Evolutionary conservation across 1,140 invertebrate genomes (phyloP).

Genomic region (Trachelipus rathkii): DNA sequence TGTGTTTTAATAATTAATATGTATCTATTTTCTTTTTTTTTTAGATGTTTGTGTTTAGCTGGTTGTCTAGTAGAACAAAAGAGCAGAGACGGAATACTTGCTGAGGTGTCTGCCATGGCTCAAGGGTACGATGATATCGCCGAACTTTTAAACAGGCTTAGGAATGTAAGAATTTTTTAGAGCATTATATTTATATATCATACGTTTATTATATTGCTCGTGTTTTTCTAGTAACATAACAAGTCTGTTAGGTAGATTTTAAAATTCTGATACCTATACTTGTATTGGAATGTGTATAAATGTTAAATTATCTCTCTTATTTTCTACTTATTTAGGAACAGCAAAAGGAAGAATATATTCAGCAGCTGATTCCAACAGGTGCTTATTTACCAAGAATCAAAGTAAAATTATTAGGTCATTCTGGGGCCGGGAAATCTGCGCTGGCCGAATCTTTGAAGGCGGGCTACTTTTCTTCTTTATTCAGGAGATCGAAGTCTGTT

Average conservation of each 20-base stretch:
- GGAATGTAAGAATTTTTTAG: conserved; percentile 57
- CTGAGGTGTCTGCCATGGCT: conserved; percentile 75
- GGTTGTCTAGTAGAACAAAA: conserved; percentile 65
- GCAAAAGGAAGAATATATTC: conserved; percentile 60
- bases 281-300: no score
- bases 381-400: conserved; percentile 66
- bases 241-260: no score
- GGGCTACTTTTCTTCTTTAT: conserved; percentile 63
- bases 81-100: conserved; percentile 68
- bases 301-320: no score
- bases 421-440: conserved; percentile 70
- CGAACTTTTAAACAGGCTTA: conserved; percentile 65
- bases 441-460: conserved; percentile 68
- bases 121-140: conserved; percentile 71
- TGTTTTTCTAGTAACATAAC: no score
- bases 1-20: no score
- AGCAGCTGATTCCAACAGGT: conserved; percentile 64
- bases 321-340: conserved; percentile 51
- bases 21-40: no score
- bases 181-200: no score
- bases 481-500: conserved; percentile 53
- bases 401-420: conserved; percentile 71
- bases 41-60: conserved; percentile 66
- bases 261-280: no score
- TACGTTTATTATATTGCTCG: no score